These are phyloP conservation scores for Myotis lucifugus DNA, from an alignment of 2,113 vertebrate genomes.

Conservation along the genomic window DNA sequence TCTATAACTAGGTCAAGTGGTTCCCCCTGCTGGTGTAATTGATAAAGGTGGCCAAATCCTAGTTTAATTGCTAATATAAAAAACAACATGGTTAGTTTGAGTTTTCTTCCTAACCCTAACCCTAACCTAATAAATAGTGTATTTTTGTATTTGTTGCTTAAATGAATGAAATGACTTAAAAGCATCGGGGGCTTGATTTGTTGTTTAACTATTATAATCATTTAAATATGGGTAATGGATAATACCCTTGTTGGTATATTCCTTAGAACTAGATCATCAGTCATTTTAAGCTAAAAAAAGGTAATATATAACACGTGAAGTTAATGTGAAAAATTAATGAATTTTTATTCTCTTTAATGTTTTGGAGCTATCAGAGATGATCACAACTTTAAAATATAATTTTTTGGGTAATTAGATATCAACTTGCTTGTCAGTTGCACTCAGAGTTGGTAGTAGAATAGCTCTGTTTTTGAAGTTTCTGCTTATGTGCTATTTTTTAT, in stretches of 20 bases:
- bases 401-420: neutral
- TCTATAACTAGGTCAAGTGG: constrained; percentile 3
- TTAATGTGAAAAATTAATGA: neutral
- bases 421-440: neutral
- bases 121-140: neutral
- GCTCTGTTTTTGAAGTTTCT: constrained; percentile 45
- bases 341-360: constrained; percentile 35
- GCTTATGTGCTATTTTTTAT: neutral
- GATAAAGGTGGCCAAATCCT: neutral
- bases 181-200: neutral
- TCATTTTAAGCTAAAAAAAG: neutral
- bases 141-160: constrained; percentile 45
- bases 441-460: neutral
- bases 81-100: neutral
- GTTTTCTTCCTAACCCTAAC: neutral
- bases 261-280: constrained; percentile 3
- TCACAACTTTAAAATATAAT: constrained; percentile 10
- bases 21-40: constrained; percentile 47
- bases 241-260: neutral
- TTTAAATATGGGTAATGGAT: neutral
- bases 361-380: constrained; percentile 24
- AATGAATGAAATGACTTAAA: constrained; percentile 43
- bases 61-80: neutral
- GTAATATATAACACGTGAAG: neutral
- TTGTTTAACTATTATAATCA: neutral